Conservation (phyloP, 2,113 vertebrate genomes). For the Capricornis sumatraensis region DNA sequence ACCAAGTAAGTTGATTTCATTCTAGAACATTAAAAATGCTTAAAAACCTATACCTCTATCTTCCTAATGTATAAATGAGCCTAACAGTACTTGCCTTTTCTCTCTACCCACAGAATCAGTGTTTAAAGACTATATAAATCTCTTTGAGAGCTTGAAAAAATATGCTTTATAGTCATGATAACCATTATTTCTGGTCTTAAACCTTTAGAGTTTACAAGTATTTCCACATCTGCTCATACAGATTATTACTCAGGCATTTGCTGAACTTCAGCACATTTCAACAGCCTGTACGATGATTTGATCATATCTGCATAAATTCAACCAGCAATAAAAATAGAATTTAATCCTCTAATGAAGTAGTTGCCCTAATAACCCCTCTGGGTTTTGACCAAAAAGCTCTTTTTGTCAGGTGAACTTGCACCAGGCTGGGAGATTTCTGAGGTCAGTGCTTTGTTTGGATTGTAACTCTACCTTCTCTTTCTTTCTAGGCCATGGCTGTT, state of each 20-base stretch:
- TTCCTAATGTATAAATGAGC: not conserved
- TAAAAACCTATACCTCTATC: not conserved
- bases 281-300: constrained; percentile 7
- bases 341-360: constrained; percentile 57
- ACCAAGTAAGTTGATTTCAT: constrained; percentile 3
- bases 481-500: constrained; percentile 94
- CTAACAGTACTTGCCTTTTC: not conserved
- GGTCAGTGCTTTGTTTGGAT: constrained; percentile 31
- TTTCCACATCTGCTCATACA: not conserved
- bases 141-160: not conserved
- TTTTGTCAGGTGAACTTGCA: constrained; percentile 37
- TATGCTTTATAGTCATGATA: not conserved
- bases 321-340: constrained; percentile 56
- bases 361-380: constrained; percentile 44
- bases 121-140: not conserved
- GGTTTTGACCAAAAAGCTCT: constrained; percentile 48
- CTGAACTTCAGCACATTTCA: constrained; percentile 35
- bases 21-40: not conserved
- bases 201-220: not conserved
- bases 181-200: constrained; percentile 1
- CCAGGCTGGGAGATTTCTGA: constrained; percentile 30
- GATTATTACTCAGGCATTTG: not conserved
- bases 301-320: constrained; percentile 48
- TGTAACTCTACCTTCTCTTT: constrained; percentile 70
- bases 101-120: not conserved